Evolutionary conservation across 2,113 vertebrate species (phyloP), one percentile per base, ranked within the genome.

Genomic region (Saguinus imperator): DNA sequence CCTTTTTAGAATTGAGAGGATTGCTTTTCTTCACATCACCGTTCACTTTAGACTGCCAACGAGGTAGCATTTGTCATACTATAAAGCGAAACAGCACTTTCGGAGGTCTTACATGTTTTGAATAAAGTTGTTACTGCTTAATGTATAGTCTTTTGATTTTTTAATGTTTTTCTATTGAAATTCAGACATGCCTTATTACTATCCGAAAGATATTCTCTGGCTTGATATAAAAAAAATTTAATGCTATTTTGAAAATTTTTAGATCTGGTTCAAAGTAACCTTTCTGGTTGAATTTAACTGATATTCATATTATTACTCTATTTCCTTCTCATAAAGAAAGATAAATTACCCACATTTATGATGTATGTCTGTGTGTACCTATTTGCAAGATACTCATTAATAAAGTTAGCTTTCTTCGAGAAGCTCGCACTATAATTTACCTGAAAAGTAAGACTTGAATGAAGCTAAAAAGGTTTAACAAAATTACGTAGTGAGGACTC

Each of bases 321-420:
- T 55, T 72, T 72, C 87, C 61, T 29, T 11, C 17, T 50, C 64
- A 8, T 89, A 27, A 48, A 92, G 20, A 58, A 86, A 87, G 64
- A 79, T 55, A 96, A 89, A 64, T 95, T 70, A 70, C 55, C 23
- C 84, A 20, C 1, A 52, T 21, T 83, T 92, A 83, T 18, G 37
- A 11, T 58, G 40, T 32, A 70, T 73, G n/a, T n/a, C 52, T 88
- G 64, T n/a, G 61, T 72, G 9, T 76, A 87, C 8, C 23, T 20
- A 81, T 93, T 96, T 97, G 40, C 0, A 91, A 37, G 27, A 73
- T 64, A 91, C 45, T 86, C 27, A 87, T 83, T 85, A 75, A 92
- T 91, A 77, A 86, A 91, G 73, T 93, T 89, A 89, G 35, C 25
- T 86, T 97, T 93, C 32, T 94, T 96, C 75, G 52, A 95, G 96